phyloP scores from a whole-genome alignment of 1,140 invertebrate genomes.

The Tribolium madens region DNA sequence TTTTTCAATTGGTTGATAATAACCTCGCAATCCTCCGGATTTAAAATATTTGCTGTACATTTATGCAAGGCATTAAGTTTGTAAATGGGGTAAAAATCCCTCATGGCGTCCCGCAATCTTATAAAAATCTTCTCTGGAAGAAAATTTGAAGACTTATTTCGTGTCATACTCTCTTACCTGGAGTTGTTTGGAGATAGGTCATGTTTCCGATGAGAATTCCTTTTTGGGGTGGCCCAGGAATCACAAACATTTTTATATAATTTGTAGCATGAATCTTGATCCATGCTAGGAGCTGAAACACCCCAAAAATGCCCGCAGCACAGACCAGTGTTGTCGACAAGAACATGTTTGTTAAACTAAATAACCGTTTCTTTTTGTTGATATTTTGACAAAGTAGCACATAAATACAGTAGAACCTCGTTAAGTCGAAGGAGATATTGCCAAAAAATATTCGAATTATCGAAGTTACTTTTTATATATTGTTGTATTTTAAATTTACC shows the following conservation, averaged over 20 bases:
- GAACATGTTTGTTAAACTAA: background rate
- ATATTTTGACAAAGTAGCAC: background rate
- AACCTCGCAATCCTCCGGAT: conserved; percentile 12
- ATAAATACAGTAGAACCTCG: too few relatives aligned
- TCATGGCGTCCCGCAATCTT: background rate
- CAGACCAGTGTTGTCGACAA: background rate
- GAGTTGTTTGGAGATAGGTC: background rate
- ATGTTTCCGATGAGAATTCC: background rate
- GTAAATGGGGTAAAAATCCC: conserved; percentile 3
- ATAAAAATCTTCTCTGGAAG: background rate
- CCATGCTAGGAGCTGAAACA: background rate
- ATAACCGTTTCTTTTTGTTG: background rate
- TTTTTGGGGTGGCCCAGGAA: background rate
- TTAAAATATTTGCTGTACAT: conserved; percentile 1
- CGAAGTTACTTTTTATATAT: too few relatives aligned
- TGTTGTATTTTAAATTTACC: too few relatives aligned
- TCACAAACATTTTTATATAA: background rate
- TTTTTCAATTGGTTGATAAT: background rate
- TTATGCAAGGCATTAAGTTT: background rate
- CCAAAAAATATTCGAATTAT: too few relatives aligned
- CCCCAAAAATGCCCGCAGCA: background rate
- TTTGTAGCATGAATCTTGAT: background rate
- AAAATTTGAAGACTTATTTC: background rate
- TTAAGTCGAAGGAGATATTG: too few relatives aligned
- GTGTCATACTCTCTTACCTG: background rate